phyloP scores from a whole-genome alignment of 2,888 invertebrate species.

The Idaea straminata region DNA sequence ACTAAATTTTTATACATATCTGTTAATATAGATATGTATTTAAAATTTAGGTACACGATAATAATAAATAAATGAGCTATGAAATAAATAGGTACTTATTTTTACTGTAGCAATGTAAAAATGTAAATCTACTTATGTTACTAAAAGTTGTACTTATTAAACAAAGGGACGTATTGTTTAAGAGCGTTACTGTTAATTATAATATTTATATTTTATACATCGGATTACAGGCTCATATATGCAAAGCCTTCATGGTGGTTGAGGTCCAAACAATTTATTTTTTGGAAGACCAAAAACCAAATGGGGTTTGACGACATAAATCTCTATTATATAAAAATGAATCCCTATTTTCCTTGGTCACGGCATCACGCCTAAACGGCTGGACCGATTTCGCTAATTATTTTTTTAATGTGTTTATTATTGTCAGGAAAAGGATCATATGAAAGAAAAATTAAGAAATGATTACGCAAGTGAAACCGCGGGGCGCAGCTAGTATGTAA shows the following conservation, averaged over 20 bases:
- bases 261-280: no score
- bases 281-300: no score
- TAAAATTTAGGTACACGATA: constrained; percentile 45
- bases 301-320: no score
- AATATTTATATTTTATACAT: not conserved
- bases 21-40: constrained; percentile 46
- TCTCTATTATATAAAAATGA: no score
- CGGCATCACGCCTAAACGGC: no score
- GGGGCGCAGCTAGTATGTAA: no score
- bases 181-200: not conserved
- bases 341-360: no score
- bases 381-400: no score
- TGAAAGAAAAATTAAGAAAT: no score
- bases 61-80: constrained; percentile 26
- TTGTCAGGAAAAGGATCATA: no score
- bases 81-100: constrained; percentile 44
- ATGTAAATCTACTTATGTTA: constrained; percentile 55
- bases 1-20: constrained; percentile 57
- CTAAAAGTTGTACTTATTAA: constrained; percentile 12
- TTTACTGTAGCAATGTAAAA: constrained; percentile 57
- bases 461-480: no score
- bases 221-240: not conserved
- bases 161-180: not conserved
- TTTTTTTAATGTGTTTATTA: no score
- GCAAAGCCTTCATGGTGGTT: not conserved